Base-by-base conservation (phyloP, 2,797 vertebrate species). In the Mallotus villosus region DNA sequence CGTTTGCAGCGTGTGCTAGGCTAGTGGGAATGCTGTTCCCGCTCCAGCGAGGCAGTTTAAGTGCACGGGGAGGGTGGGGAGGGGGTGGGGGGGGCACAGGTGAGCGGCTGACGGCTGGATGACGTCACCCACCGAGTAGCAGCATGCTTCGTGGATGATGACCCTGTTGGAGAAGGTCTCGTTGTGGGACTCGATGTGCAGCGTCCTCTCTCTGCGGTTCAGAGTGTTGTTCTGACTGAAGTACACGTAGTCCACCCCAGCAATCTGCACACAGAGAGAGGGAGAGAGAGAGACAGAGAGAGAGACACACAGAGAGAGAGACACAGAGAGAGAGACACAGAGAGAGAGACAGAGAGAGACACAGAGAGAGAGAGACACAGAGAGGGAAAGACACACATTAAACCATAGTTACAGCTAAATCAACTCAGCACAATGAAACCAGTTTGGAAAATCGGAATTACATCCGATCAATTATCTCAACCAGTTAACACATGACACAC, bases 131-230 rank as follows among this genome's bases (percentile, higher is more conserved):
- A 51, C 49, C 49, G 49, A 51, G 49, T 51, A 51, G 49, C 49
- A 51, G 92, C 97, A 99, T 80, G 94, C 93, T 76, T 99, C 97
- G 0, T 95, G 94, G 83, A 99, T 96, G 82, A 98, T 94, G 82
- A 99, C 96, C 74, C 97, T 91, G 76, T 95, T 99, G 68, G 96
- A 96, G 81, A 99, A 99, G 12, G 97, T 99, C 84, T 99, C 97
- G 17, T 99, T 99, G 66, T 97, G 93, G 27, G 97, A 97, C 86
- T 99, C 97, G 8, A 99, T 99, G 79, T 97, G 95, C 85, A 99
- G 90, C 17, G 97, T 98, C 62, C 97, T 94, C 60, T 99, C 97
- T 70, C 91, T 92, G 63, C 92, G 91, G 86, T 98, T 96, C 85
- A 99, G 89, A 0, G 95, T 94, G 90, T 99, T 99, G 81, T 95